Conservation (phyloP, 2,797 vertebrate species). For the Hirundo rustica region DNA sequence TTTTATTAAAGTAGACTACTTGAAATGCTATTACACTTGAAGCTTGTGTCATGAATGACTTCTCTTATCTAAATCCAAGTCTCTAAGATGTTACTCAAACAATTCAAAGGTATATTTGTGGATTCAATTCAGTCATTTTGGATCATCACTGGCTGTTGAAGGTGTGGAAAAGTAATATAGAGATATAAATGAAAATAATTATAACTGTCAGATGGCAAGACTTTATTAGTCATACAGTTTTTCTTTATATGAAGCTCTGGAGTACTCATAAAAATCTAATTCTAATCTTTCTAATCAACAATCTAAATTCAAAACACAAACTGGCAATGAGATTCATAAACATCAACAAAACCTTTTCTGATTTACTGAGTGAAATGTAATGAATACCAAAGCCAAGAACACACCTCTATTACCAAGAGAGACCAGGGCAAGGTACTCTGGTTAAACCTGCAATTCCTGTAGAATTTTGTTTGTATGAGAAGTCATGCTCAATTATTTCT, state of each 20-base stretch:
- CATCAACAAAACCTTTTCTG: neutral
- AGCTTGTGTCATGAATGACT: neutral
- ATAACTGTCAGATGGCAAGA: neutral
- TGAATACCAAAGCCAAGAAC: neutral
- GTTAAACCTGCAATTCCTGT: neutral
- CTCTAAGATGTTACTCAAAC: neutral
- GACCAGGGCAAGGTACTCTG: neutral
- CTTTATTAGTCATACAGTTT: neutral
- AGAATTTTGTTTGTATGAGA: neutral
- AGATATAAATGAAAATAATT: neutral
- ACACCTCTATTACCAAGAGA: neutral
- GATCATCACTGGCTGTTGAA: neutral
- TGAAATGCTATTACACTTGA: neutral
- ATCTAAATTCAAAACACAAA: neutral
- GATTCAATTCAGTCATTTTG: neutral
- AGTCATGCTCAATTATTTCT: neutral
- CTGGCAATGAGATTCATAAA: neutral
- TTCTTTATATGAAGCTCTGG: neutral
- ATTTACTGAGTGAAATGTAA: neutral
- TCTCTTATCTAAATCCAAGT: neutral
- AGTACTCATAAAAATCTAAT: neutral
- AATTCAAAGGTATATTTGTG: neutral
- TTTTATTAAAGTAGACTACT: neutral
- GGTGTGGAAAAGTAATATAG: neutral
- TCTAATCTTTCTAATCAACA: neutral